These are phyloP conservation scores for Eudorcas thomsonii DNA, from an alignment of 2,113 vertebrate species.

Conservation along the genomic window DNA sequence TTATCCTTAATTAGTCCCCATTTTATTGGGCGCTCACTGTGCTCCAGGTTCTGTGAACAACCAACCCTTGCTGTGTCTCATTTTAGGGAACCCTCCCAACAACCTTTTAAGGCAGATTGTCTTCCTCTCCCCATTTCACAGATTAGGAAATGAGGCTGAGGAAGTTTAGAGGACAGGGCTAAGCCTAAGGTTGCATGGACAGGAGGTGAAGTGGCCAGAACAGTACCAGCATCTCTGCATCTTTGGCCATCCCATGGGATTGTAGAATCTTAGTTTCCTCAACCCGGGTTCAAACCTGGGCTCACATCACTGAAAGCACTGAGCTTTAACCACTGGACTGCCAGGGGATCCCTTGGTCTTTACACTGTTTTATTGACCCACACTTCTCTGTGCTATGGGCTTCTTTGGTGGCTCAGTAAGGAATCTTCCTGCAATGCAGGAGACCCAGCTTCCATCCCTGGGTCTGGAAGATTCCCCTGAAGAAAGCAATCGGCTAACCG, in stretches of 20 bases:
- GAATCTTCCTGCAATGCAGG: neutral
- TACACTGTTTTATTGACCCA: neutral
- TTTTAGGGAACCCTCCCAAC: neutral
- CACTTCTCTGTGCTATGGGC: neutral
- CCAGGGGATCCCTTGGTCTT: neutral
- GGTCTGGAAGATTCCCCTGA: neutral
- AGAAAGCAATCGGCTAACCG: accelerated
- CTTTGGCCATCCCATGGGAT: neutral
- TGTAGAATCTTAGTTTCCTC: neutral
- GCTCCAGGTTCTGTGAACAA: no score
- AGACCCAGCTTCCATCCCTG: neutral
- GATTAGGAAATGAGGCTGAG: neutral
- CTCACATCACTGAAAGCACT: neutral
- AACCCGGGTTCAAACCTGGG: neutral
- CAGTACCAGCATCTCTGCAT: accelerated
- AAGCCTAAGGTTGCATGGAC: neutral
- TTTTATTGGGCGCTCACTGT: accelerated
- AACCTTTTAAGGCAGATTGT: no score
- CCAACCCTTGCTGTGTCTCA: neutral
- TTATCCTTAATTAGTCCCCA: neutral
- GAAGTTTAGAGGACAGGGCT: neutral
- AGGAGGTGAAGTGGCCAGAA: neutral
- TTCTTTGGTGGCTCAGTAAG: neutral
- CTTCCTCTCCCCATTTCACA: neutral
- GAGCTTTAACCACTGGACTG: neutral